Evolutionary conservation across 30 jellyfish, hydroid and myxozoan species (phyloP), one percentile per base, ranked within the genome.

Genomic region (Cassiopea xamachana): DNA sequence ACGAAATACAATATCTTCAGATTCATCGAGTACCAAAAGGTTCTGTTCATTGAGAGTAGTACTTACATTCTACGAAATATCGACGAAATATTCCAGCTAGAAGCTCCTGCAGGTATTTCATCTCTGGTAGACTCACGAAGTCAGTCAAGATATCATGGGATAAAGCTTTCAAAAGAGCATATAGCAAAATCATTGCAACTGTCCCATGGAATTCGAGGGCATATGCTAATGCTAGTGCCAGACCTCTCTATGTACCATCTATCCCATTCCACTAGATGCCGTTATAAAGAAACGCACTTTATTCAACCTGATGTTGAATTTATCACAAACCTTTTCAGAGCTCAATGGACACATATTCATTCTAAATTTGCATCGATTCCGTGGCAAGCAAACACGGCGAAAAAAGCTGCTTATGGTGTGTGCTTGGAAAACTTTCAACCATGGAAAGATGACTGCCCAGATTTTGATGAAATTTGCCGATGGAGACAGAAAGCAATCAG

Each of bases 301-400:
- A 74, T 89, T 60, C 84, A 73, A 45, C 96, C 96, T 1, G 96
- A 89, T 39, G 96, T 47, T 18, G 96, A 89, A 27, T 80, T 81
- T 60, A 60, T 89, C 49, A 80, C 91, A 1, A 73, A 61, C 50
- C 75, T 81, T 12, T 89, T 89, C 51, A 46, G 49, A 10, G 76
- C 47, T 70, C 88, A 60, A 45, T 89, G 96, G 96, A 89, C 96
- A 59, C 96, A 89, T 68, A 89, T 89, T 10, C 92, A 89, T 51
- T 69, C 84, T 8, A 89, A 89, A 47, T 89, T 68, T 74, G 96
- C 96, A 16, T 16, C 80, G 59, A 80, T 89, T 1, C 92, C 89
- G 3, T 89, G 96, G 96, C 96, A 89, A 69, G 95, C 73, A 13
- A 50, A 69, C 70, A 46, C 55, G 45, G 47, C 51, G 10, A 60